Conservation (phyloP, 2,113 vertebrate genomes). For the Chaetops frenatus region DNA sequence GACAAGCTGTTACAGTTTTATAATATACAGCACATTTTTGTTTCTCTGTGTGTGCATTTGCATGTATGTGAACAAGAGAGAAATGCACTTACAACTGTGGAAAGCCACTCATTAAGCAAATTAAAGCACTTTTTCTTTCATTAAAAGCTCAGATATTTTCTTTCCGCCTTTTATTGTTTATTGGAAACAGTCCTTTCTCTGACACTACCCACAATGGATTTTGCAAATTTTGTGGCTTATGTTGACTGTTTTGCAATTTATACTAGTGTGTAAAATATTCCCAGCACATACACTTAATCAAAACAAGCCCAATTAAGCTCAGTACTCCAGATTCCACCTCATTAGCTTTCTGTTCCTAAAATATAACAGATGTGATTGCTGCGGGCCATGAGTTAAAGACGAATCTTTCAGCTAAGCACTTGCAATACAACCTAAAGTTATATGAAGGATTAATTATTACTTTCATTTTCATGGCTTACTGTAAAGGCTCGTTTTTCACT, state of each 20-base stretch:
- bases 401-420: conserved; percentile 75
- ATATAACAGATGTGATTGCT: conserved; percentile 83
- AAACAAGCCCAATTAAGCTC: conserved; percentile 83
- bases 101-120: conserved; percentile 50
- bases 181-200: conserved; percentile 24
- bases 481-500: conserved; percentile 71
- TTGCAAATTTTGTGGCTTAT: conserved; percentile 66
- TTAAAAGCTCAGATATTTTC: conserved; percentile 51
- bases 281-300: conserved; percentile 81
- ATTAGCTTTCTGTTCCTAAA: conserved; percentile 82
- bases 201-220: conserved; percentile 58
- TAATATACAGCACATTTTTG: not conserved
- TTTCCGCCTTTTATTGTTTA: conserved; percentile 47
- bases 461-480: conserved; percentile 70
- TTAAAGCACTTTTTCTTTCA: conserved; percentile 7
- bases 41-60: not conserved
- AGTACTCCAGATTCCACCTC: conserved; percentile 79
- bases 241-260: conserved; percentile 72
- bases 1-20: not conserved
- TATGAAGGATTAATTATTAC: conserved; percentile 78
- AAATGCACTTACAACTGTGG: conserved; percentile 1
- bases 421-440: conserved; percentile 75
- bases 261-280: conserved; percentile 78
- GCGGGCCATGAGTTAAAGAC: conserved; percentile 75
- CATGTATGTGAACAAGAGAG: not conserved